Evolutionary conservation across 1,140 invertebrate species (phyloP), one percentile per base, ranked within the genome.

Genomic region (Danaus plexippus): DNA sequence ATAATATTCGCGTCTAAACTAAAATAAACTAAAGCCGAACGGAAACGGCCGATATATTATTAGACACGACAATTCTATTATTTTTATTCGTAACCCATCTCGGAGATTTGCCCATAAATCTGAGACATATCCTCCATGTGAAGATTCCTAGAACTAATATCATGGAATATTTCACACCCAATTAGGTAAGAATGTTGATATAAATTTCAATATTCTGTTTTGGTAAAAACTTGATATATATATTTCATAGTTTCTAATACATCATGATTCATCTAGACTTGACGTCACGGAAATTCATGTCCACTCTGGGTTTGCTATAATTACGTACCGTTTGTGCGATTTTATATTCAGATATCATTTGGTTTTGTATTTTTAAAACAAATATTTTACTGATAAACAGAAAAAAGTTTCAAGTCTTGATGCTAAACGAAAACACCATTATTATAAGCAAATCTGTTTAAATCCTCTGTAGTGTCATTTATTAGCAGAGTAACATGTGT

Each of bases 61-160:
- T 82, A 84, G 82, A 84, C 58, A 79, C 77, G 79, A 82, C 79
- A 83, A 84, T 84, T 83, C 80, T 86, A 84, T 86, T 86, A 84
- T 86, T 85, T 85, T 85, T 85, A 84, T 84, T 84, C 76, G 79
- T 81, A 79, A 77, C 77, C 77, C 73, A 80, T 77, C 77, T 77
- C 64, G 54, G 77, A 77, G 77, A 75, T 83, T 80, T 71, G 79
- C 64, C 69, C 76, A 79, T 82, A 82, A 84, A 82, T 84, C 76
- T 75, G 61, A 53, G 22, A 32, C 66, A 66, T 62, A 71, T 75
- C 67, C 70, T 71, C 65, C 70, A 65, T 71, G 69, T 72, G 61
- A 58, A 60, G 59, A 68, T 80, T 83, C 76, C 72, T 78, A 79
- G 77, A 80, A 80, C 64, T 32, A 32, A 32, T 32, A 32, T 32